A percentile compares a stretch with the other conserved stretches of the same genome.
These are phyloP conservation scores for Nothoprocta perdicaria DNA, from an alignment of 2,113 vertebrate species.

Conservation along the genomic window DNA sequence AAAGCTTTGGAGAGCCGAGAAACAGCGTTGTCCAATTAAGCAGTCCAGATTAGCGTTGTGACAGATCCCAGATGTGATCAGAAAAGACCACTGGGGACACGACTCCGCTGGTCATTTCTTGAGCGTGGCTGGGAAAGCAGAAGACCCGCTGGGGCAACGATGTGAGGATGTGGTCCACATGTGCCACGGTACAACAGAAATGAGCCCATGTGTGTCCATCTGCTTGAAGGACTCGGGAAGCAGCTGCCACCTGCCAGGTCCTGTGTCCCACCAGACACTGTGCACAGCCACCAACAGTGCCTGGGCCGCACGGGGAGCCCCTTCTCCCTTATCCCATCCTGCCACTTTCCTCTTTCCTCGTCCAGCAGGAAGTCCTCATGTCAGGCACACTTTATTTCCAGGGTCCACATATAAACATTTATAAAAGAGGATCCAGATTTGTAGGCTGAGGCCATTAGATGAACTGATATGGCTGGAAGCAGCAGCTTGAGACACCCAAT, in stretches of 20 bases:
- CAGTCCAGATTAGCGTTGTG: neutral
- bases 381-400: neutral
- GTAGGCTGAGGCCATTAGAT: neutral
- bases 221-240: neutral
- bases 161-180: neutral
- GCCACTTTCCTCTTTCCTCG: neutral
- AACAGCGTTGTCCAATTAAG: constrained; percentile 15
- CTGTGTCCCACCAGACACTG: fast-evolving
- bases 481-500: neutral
- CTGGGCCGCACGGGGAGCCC: neutral
- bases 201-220: fast-evolving
- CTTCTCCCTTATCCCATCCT: neutral
- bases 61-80: constrained; percentile 35
- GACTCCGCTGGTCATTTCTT: neutral
- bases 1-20: constrained; percentile 13
- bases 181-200: neutral
- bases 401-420: neutral
- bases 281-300: neutral
- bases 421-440: neutral
- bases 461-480: neutral
- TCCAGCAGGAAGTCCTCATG: neutral
- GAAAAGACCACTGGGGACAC: neutral
- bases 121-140: neutral
- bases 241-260: neutral
- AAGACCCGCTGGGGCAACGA: neutral